phyloP scores from a whole-genome alignment of 1,140 invertebrate species.

The Brachionus manjavacas region DNA sequence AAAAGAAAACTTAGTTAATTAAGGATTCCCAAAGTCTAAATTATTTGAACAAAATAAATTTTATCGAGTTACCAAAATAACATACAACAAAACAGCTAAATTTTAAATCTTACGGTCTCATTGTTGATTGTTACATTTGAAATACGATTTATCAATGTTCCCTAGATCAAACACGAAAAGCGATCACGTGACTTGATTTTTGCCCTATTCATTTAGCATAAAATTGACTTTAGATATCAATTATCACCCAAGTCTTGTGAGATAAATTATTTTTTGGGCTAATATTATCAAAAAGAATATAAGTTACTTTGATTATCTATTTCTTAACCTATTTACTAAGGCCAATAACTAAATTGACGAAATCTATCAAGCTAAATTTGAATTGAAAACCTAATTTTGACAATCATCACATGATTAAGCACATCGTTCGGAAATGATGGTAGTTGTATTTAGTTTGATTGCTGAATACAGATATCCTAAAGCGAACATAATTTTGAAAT shows the following conservation, averaged over 20 bases:
- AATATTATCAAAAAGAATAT: background rate
- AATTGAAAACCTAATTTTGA: background rate
- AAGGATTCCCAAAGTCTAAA: too few species aligned
- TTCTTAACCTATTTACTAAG: background rate
- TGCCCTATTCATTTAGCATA: too few species aligned
- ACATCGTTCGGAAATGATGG: background rate
- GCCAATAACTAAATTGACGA: background rate
- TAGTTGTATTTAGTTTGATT: background rate
- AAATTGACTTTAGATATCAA: background rate
- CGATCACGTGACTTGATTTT: too few species aligned
- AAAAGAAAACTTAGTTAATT: background rate
- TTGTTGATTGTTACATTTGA: too few species aligned
- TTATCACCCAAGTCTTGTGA: background rate
- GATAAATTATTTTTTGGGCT: too few species aligned
- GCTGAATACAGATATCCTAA: background rate
- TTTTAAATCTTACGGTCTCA: too few species aligned
- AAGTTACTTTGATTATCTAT: background rate
- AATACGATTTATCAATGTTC: too few species aligned
- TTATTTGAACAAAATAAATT: too few species aligned
- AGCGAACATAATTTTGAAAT: slow-evolving; percentile 24
- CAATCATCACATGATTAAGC: background rate
- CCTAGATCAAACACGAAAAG: too few species aligned
- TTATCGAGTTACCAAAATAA: too few species aligned
- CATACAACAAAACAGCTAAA: too few species aligned
- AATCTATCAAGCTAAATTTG: background rate